Percentiles rank a stretch among this genome's conserved stretches.
phyloP scores from a whole-genome alignment of 2,888 invertebrate species.

The Sipunculus nudus region DNA sequence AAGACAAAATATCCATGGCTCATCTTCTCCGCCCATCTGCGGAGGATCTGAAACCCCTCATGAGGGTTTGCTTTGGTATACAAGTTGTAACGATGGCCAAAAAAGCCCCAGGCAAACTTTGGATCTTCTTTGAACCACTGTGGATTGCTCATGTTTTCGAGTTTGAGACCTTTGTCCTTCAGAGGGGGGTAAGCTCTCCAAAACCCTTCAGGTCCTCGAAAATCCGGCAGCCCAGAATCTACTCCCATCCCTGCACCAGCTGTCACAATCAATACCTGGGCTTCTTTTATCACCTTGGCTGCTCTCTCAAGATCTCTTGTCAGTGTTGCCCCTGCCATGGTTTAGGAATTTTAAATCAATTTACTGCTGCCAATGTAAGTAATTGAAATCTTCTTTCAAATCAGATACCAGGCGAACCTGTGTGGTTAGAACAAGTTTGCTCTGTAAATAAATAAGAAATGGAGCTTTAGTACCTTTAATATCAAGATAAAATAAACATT shows the following conservation, averaged over 20 bases:
- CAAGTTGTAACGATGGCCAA: slow-evolving; percentile 30
- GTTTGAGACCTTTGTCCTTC: slow-evolving; percentile 19
- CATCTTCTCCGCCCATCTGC: slow-evolving; percentile 23
- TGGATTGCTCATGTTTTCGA: slow-evolving; percentile 36
- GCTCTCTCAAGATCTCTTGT: slow-evolving; percentile 6
- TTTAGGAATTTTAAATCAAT: too few species aligned
- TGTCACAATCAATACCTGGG: slow-evolving; percentile 33
- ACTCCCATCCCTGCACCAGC: slow-evolving; percentile 39
- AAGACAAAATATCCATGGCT: slow-evolving; percentile 30
- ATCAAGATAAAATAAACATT: too few species aligned
- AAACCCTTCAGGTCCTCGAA: slow-evolving; percentile 32
- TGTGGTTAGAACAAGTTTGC: too few species aligned
- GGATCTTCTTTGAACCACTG: slow-evolving; percentile 34
- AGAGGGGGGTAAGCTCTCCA: slow-evolving; percentile 38
- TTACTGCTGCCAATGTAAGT: too few species aligned
- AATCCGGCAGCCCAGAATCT: slow-evolving; percentile 37
- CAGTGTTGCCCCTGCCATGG: too few species aligned
- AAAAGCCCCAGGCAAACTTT: slow-evolving; percentile 39
- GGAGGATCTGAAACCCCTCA: slow-evolving; percentile 32
- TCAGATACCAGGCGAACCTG: too few species aligned
- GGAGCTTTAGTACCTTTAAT: too few species aligned
- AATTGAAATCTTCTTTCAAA: too few species aligned
- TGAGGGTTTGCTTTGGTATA: slow-evolving; percentile 30
- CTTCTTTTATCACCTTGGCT: slow-evolving; percentile 14
- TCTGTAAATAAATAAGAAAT: too few species aligned